phyloP scores from a whole-genome alignment of 2,888 invertebrate species.

The Pteria penguin region DNA sequence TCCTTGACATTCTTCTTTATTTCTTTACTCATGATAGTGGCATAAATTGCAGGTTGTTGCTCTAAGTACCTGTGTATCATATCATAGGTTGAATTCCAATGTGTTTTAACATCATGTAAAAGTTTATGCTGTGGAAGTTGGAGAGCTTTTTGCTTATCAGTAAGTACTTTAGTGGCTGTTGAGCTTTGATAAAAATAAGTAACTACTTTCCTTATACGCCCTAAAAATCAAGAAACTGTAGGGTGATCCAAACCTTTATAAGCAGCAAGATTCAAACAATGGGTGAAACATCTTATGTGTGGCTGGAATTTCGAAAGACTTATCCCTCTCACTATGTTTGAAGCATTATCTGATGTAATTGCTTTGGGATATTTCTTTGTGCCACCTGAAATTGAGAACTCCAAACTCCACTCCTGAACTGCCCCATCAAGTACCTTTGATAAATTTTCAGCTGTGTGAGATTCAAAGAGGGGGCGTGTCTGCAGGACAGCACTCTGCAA shows the following conservation, averaged over 20 bases:
- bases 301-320: conserved; percentile 6
- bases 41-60: conserved; percentile 46
- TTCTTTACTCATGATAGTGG: conserved; percentile 1
- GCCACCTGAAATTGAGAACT: neutral
- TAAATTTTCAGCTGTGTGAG: too few species aligned
- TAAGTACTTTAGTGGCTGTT: conserved; percentile 20
- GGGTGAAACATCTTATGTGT: conserved; percentile 40
- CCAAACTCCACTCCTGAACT: conserved; percentile 29
- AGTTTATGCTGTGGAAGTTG: conserved; percentile 41
- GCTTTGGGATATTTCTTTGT: conserved; percentile 12
- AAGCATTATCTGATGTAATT: conserved; percentile 40
- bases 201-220: conserved; percentile 26
- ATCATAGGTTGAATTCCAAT: conserved; percentile 44
- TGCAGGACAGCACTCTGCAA: conserved; percentile 35
- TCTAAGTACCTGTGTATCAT: conserved; percentile 43
- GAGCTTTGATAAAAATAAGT: conserved; percentile 37
- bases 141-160: conserved; percentile 18
- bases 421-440: conserved; percentile 13
- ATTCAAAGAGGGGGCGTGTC: too few species aligned
- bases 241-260: conserved; percentile 14
- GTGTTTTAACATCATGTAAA: conserved; percentile 32
- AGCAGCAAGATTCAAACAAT: conserved; percentile 37
- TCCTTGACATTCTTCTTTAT: conserved; percentile 35
- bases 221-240: conserved; percentile 27
- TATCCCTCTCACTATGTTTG: conserved; percentile 37